Evolutionary conservation across 1,140 invertebrate genomes (phyloP).

Genomic region (Drosophila orena): DNA sequence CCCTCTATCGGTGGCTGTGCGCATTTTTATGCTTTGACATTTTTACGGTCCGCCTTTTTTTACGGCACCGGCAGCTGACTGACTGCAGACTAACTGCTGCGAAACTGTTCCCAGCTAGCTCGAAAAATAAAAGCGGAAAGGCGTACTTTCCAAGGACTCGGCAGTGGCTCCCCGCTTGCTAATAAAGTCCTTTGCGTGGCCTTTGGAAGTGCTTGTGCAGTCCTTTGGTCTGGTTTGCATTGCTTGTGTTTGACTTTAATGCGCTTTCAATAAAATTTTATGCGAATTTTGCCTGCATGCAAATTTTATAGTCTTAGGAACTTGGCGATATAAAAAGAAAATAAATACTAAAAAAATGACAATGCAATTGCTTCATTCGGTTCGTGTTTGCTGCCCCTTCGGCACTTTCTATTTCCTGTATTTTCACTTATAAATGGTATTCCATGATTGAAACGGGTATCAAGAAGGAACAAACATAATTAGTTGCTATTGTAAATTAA

Average conservation of each 20-base stretch:
- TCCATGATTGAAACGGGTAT: background rate
- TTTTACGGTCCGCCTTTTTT: slow-evolving; percentile 69
- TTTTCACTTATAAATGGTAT: background rate
- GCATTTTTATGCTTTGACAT: slow-evolving; percentile 79
- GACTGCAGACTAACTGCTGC: slow-evolving; percentile 68
- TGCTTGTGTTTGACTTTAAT: slow-evolving; percentile 78
- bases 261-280: slow-evolving; percentile 78
- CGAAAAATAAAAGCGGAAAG: background rate
- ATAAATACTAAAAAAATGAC: slow-evolving; percentile 42
- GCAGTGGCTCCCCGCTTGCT: slow-evolving; percentile 61
- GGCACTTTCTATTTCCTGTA: slow-evolving; percentile 7
- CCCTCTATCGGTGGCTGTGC: slow-evolving; percentile 26
- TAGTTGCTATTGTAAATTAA: no score
- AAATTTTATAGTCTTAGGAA: slow-evolving; percentile 64
- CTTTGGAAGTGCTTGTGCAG: slow-evolving; percentile 29
- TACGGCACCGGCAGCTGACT: slow-evolving; percentile 76
- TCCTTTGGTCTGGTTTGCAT: slow-evolving; percentile 47
- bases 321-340: slow-evolving; percentile 33
- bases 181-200: slow-evolving; percentile 69
- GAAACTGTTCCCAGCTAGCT: slow-evolving; percentile 25
- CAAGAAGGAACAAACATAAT: no score
- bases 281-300: slow-evolving; percentile 75
- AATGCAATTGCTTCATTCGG: slow-evolving; percentile 59
- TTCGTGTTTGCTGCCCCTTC: slow-evolving; percentile 6
- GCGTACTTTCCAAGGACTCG: slow-evolving; percentile 12